Evolutionary conservation across 2,113 vertebrate species (phyloP).

Genomic region (Urocolius indicus): DNA sequence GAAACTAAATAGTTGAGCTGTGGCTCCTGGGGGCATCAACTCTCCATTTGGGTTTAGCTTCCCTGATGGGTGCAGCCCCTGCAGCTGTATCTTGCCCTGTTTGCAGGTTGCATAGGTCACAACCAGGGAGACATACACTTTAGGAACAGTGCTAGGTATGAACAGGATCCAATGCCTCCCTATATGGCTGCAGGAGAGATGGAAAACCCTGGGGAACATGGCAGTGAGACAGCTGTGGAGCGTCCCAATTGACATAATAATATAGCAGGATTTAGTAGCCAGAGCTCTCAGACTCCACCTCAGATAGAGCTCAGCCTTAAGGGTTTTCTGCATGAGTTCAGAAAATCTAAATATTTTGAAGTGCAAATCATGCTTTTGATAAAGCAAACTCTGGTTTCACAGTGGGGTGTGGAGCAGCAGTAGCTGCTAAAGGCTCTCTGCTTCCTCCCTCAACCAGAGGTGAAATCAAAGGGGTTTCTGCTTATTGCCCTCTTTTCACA

Average conservation of each 20-base stretch:
- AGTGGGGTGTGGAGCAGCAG: not conserved
- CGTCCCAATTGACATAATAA: not conserved
- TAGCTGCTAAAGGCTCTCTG: not conserved
- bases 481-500: not conserved
- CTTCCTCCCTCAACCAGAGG: not conserved
- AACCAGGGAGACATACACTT: not conserved
- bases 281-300: not conserved
- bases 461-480: accelerated
- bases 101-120: not conserved
- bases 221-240: not conserved
- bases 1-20: not conserved
- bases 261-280: not conserved
- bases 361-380: not conserved
- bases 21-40: not conserved
- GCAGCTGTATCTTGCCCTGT: no score
- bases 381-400: not conserved
- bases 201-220: not conserved
- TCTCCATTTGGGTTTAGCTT: not conserved
- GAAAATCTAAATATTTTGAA: constrained; percentile 2
- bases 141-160: accelerated
- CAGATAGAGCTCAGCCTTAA: not conserved
- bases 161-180: not conserved
- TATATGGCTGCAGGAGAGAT: not conserved
- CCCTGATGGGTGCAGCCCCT: no score
- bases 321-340: not conserved